phyloP scores from a whole-genome alignment of 2,113 vertebrate genomes.

The Opisthocomus hoazin region DNA sequence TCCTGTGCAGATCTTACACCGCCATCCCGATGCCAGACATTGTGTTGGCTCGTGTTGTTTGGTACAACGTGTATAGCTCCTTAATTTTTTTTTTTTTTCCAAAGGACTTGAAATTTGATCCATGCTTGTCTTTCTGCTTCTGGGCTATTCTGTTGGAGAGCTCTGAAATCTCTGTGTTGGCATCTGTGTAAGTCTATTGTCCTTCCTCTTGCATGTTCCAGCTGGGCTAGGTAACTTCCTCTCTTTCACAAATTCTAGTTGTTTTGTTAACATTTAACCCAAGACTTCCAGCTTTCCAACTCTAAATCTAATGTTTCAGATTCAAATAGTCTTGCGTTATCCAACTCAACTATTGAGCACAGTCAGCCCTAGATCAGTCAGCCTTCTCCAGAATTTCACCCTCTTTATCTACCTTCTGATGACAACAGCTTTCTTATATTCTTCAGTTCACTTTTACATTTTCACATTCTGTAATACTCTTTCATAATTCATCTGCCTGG shows the following conservation, averaged over 20 bases:
- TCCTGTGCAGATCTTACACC: background rate
- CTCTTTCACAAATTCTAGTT: background rate
- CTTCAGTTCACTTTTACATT: background rate
- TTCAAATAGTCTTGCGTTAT: background rate
- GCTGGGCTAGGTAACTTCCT: constrained; percentile 10
- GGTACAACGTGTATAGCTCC: background rate
- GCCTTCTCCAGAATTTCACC: background rate
- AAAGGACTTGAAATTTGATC: background rate
- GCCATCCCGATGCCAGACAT: constrained; percentile 16
- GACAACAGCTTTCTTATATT: background rate
- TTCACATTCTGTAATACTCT: background rate
- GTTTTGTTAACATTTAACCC: constrained; percentile 14
- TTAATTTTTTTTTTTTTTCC: background rate
- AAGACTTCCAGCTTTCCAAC: background rate
- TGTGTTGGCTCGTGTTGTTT: background rate
- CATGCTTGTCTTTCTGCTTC: background rate
- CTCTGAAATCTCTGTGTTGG: background rate
- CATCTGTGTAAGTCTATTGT: background rate
- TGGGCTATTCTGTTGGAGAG: background rate
- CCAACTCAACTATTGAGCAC: background rate
- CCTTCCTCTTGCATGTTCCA: background rate
- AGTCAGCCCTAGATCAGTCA: background rate
- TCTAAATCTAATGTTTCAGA: background rate
- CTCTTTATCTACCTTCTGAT: background rate
- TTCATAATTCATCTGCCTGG: background rate